Base-by-base conservation (phyloP, 1,140 invertebrate genomes). In the Pseudomyrmex pallidus region DNA sequence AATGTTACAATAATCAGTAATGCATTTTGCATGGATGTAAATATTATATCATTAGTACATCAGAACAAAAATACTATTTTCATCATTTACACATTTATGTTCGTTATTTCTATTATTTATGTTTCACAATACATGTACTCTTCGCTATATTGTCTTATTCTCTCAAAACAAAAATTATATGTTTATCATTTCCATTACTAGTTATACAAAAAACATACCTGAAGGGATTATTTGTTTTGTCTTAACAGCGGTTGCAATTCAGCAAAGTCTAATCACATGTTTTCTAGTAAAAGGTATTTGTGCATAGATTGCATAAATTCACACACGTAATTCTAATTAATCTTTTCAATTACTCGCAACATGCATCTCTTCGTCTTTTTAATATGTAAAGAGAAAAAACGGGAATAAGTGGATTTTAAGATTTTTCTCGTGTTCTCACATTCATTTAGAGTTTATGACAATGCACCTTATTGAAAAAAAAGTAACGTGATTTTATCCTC, bases 221-320 rank as follows among this genome's bases (percentile, higher is more conserved):
- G 20, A 74, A 67, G 64, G 25, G 68, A 78, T 85, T 35, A 15
- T 84, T 84, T 56, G 17, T 80, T 88, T 94, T 89, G 82, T 85
- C 92, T 94, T 94, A 94, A 94, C 93, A 94, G 93, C 91, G 92
- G 91, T 94, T 94, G 93, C 93, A 94, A 94, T 93, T 93, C 90
- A 93, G 87, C 89, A 92, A 93, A 94, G 92, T 94, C 92, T 88
- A 87, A 77, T 87, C 82, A 80, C 86, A 85, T 70, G 76, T 64
- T 72, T 68, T 2, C 12, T 35, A 72, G 50, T 66, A 2, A 20
- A 84, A 86, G 73, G 78, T 78, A 61, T 86, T 74, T 74, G 62
- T 83, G 57, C 44, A 62, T 62, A 82, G 80, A 57, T 68, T 70
- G 73, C 22, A 13, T 87, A 84, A 57, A 35, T 35, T 35, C 35